Percentiles rank a stretch among this genome's conserved stretches.
These are phyloP conservation scores for Philereme transversata DNA, from an alignment of 2,888 invertebrate genomes.

Conservation along the genomic window DNA sequence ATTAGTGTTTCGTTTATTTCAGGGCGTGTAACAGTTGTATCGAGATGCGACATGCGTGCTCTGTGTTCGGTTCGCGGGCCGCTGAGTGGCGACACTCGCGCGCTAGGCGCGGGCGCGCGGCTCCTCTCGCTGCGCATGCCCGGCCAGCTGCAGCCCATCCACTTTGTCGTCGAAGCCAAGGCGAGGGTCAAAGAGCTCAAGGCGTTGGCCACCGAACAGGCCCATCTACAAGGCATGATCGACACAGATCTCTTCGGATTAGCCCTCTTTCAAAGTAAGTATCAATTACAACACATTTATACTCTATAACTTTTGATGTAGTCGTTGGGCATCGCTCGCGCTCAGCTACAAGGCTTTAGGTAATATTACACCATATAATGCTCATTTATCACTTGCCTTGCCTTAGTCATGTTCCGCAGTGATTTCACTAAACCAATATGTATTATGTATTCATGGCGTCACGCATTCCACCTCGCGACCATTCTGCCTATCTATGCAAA, in stretches of 20 bases:
- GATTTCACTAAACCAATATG: constrained; percentile 53
- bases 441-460: constrained; percentile 54
- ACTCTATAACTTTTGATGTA: too few species aligned
- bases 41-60: constrained; percentile 88
- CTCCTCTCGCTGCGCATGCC: constrained; percentile 87
- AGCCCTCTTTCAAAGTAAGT: constrained; percentile 91
- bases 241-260: constrained; percentile 94
- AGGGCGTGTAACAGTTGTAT: constrained; percentile 78
- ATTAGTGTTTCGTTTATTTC: constrained; percentile 47
- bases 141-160: constrained; percentile 77
- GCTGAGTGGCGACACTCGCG: constrained; percentile 90
- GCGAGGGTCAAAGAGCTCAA: constrained; percentile 93
- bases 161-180: constrained; percentile 89
- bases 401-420: constrained; percentile 40
- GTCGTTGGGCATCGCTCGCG: too few species aligned
- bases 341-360: too few species aligned
- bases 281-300: neutral
- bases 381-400: constrained; percentile 43
- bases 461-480: constrained; percentile 52
- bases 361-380: constrained; percentile 30
- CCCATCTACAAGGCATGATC: constrained; percentile 91
- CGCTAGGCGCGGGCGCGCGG: constrained; percentile 85
- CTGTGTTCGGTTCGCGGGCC: constrained; percentile 93
- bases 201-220: constrained; percentile 90
- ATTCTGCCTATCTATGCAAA: constrained; percentile 55